Evolutionary conservation across 2,888 invertebrate genomes (phyloP), one percentile per base, ranked within the genome.

Genomic region (Helobdella robusta): DNA sequence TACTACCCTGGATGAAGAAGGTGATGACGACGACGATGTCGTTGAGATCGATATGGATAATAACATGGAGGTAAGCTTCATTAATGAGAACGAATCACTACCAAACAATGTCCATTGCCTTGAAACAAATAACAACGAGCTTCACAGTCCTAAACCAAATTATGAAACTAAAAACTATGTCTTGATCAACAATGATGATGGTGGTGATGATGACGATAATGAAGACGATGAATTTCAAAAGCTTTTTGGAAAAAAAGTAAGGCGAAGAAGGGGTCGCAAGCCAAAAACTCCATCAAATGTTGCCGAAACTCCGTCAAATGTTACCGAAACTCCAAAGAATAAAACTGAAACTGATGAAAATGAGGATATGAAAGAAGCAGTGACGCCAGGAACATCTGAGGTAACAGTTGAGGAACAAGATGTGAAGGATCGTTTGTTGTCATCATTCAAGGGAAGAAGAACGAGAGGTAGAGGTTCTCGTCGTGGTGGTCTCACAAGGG

Each of bases 181-280:
- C 50, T 20, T 20, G 32, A 59, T 20, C 23, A 30, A 48, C n/a
- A 44, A 60, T 32, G 64, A 32, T 23, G 56, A 40, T 18, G 18
- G 20, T 35, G 62, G 28, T 35, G 60, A 40, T 40, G 44, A 60
- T 60, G 60, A 60, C 48, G 62, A 61, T 46, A 20, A 25, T 23
- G n/a, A 18, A 2, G 56, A 32, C 28, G 56, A 64, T 36, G 40
- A 40, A 25, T 30, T n/a, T 1, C 4, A 11, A 3, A n/a, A 30
- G 56, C 44, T 40, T 40, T 11, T 40, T 11, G 44, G 11, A 40
- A 40, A 25, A 54, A 23, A 25, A 20, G 20, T 18, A 54, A 18
- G 62, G 34, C n/a, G 62, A 61, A 34, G 62, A 62, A 20, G 48
- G 34, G 5, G 50, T 30, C n/a, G 62, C n/a, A n/a, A n/a, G n/a